phyloP scores from a whole-genome alignment of 2,113 vertebrate species.

The Dasyprocta punctata region DNA sequence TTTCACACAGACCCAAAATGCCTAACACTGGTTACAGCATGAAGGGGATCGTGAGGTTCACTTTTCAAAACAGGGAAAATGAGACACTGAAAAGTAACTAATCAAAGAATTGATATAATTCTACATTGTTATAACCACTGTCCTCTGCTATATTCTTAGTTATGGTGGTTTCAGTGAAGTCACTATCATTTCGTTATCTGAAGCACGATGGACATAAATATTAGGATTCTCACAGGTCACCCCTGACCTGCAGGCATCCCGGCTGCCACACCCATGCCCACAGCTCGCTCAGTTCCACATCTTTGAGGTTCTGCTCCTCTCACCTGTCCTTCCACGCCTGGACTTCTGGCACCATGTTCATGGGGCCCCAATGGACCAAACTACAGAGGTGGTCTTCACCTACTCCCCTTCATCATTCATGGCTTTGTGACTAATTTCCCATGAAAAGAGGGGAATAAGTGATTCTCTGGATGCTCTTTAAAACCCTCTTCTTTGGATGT shows the following conservation, averaged over 20 bases:
- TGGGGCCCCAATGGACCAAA: accelerated
- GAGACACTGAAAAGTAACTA: neutral
- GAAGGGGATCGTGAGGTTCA: neutral
- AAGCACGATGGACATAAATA: neutral
- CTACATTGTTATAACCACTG: neutral
- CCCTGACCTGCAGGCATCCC: accelerated
- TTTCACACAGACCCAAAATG: neutral
- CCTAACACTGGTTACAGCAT: neutral
- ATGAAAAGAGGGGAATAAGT: neutral
- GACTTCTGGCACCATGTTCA: neutral
- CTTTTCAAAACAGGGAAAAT: neutral
- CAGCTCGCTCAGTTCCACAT: no score
- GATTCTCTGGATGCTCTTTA: neutral
- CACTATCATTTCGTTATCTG: neutral
- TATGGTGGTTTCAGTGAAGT: neutral
- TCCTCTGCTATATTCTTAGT: neutral
- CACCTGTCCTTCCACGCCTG: neutral
- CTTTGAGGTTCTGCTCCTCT: accelerated
- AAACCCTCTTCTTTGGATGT: neutral
- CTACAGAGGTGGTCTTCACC: accelerated
- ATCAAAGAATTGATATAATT: neutral
- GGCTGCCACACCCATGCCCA: neutral
- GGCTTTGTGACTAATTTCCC: neutral
- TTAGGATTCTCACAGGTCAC: neutral
- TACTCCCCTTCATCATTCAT: neutral